Conservation (phyloP, 1,140 invertebrate genomes). For the Pseudomyrmex cubaensis region DNA sequence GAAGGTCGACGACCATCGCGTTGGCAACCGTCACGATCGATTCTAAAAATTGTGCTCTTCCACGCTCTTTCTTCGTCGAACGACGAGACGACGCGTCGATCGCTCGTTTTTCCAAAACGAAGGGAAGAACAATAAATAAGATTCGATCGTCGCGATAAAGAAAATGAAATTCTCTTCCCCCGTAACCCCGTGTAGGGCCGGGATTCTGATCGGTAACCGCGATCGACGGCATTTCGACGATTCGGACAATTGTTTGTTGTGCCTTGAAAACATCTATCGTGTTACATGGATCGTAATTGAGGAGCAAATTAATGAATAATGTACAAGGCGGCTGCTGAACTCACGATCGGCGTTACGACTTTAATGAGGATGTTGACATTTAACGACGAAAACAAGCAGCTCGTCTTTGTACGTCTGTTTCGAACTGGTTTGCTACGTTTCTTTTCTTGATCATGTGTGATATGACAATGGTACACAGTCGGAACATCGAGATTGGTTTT, state of each 20-base stretch:
- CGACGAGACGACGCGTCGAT: not conserved
- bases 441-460: not conserved
- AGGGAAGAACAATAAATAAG: constrained; percentile 17
- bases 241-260: constrained; percentile 42
- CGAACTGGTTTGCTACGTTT: not conserved
- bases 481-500: not conserved
- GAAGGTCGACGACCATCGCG: constrained; percentile 42
- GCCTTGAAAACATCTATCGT: constrained; percentile 56
- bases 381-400: not conserved
- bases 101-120: not conserved
- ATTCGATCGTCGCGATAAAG: constrained; percentile 15
- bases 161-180: not conserved
- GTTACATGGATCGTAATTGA: constrained; percentile 42
- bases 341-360: constrained; percentile 50
- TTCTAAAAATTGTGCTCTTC: constrained; percentile 17
- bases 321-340: constrained; percentile 56
- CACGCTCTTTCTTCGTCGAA: not conserved
- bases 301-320: constrained; percentile 60
- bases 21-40: constrained; percentile 26
- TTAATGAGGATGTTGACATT: not conserved
- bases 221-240: constrained; percentile 27
- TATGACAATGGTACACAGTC: constrained; percentile 1
- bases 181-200: not conserved
- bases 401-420: not conserved
- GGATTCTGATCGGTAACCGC: constrained; percentile 6